A percentile compares a stretch with the other conserved stretches of the same genome.
These are phyloP conservation scores for Drosophila subsilvestris DNA, from an alignment of 2,888 invertebrate species.

Conservation along the genomic window DNA sequence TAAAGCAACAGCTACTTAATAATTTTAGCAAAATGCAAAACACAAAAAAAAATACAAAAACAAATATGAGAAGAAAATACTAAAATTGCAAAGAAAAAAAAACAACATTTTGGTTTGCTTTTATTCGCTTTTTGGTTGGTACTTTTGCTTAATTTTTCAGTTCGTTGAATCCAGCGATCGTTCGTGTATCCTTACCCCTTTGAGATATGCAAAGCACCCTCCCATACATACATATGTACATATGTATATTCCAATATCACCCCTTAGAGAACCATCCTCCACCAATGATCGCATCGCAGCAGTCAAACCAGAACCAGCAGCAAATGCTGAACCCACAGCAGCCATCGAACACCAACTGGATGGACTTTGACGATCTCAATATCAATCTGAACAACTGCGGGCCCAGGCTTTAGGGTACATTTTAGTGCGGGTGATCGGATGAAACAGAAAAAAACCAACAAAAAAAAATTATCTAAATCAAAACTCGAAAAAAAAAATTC, in stretches of 20 bases:
- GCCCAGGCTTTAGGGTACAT: not conserved
- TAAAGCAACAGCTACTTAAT: constrained; percentile 79
- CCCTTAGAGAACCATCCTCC: not conserved
- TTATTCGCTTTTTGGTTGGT: constrained; percentile 31
- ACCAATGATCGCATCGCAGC: not conserved
- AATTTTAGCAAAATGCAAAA: constrained; percentile 76
- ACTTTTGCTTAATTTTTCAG: constrained; percentile 8
- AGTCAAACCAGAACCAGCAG: not conserved
- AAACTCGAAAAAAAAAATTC: not conserved
- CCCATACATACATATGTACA: not conserved
- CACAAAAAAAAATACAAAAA: constrained; percentile 41
- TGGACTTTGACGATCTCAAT: not conserved
- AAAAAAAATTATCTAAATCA: not conserved
- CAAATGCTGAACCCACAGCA: not conserved
- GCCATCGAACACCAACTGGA: not conserved
- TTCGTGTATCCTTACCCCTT: not conserved
- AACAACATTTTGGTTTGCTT: constrained; percentile 24
- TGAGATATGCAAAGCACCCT: constrained; percentile 10
- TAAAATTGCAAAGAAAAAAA: constrained; percentile 29
- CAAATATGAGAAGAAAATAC: constrained; percentile 31
- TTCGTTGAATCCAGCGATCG: not conserved
- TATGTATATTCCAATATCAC: not conserved
- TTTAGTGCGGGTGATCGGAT: not conserved
- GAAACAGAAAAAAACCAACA: not conserved
- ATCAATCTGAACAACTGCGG: not conserved